phyloP scores from a whole-genome alignment of 2,888 invertebrate species.

The Drosophila formosana region DNA sequence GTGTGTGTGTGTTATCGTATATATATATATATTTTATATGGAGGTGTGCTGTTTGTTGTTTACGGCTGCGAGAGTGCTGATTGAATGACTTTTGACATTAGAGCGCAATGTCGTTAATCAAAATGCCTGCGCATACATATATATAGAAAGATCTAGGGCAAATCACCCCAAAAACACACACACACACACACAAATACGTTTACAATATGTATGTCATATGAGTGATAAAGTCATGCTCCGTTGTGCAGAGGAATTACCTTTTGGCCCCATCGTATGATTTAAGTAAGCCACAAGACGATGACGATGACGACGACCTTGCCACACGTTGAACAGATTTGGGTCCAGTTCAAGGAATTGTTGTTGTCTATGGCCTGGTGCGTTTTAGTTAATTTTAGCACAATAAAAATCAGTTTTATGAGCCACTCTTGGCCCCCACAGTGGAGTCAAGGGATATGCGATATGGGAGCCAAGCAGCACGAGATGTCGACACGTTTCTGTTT shows the following conservation, averaged over 20 bases:
- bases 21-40: background rate
- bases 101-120: conserved; percentile 79
- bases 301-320: conserved; percentile 26
- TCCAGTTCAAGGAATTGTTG: conserved; percentile 39
- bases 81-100: conserved; percentile 81
- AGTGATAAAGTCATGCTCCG: conserved; percentile 9
- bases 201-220: background rate
- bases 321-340: conserved; percentile 8
- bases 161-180: conserved; percentile 45
- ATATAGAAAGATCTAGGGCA: conserved; percentile 36
- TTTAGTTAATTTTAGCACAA: conserved; percentile 70
- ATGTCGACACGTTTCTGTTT: conserved; percentile 35
- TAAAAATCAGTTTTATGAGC: conserved; percentile 75
- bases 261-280: conserved; percentile 1
- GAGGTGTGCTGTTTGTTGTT: conserved; percentile 27
- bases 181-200: conserved; percentile 35
- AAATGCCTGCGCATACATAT: conserved; percentile 57
- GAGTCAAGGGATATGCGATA: background rate
- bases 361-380: conserved; percentile 33
- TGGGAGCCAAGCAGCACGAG: conserved; percentile 7
- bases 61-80: conserved; percentile 50
- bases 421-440: conserved; percentile 10
- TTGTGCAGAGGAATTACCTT: conserved; percentile 35
- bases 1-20: background rate
- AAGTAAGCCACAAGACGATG: conserved; percentile 1